phyloP scores from a whole-genome alignment of 2,797 vertebrate species.

The Pterois miles region DNA sequence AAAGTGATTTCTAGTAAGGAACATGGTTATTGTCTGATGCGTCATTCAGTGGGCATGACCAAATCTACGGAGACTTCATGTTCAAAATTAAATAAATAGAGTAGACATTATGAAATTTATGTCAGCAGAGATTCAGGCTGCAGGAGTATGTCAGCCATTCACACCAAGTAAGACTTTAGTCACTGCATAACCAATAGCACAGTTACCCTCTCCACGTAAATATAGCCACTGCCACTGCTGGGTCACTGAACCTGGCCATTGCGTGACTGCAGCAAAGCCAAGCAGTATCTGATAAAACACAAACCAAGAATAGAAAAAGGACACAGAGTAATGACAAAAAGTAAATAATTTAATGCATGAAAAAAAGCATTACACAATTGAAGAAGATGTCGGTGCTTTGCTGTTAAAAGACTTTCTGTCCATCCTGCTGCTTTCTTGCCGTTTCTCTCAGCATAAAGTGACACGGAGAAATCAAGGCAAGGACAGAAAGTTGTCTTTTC shows the following conservation, averaged over 20 bases:
- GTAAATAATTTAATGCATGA: conserved; percentile 53
- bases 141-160: background rate
- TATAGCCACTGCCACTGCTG: conserved; percentile 19
- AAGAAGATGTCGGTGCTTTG: background rate
- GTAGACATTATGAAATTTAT: background rate
- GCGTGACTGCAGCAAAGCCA: conserved; percentile 37
- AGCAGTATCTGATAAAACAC: conserved; percentile 31
- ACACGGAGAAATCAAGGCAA: background rate
- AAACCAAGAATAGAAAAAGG: conserved; percentile 42
- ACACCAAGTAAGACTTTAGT: conserved; percentile 4
- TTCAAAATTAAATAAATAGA: background rate
- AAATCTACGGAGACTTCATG: background rate
- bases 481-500: background rate
- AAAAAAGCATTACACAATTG: background rate
- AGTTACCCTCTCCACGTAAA: conserved; percentile 22
- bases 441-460: background rate
- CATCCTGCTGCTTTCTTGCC: background rate
- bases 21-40: background rate
- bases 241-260: conserved; percentile 42
- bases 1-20: background rate
- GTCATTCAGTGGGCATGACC: background rate
- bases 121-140: background rate
- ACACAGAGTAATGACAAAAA: conserved; percentile 38
- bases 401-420: background rate
- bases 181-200: background rate